Evolutionary conservation across 2,113 vertebrate genomes (phyloP).

Genomic region (Mustelus asterias): DNA sequence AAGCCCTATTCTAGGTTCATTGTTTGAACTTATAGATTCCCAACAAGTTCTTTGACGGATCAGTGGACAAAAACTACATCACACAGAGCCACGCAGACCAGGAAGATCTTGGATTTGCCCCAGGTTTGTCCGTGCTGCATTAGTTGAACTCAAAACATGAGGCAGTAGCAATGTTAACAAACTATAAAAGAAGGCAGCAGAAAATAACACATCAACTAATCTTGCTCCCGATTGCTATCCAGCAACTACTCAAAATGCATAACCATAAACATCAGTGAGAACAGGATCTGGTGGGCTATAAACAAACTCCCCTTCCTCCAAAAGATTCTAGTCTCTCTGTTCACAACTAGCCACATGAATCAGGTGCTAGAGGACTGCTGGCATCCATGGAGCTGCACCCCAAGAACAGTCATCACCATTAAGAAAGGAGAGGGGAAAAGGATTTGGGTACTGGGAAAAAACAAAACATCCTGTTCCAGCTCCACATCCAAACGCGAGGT

Average conservation of each 20-base stretch:
- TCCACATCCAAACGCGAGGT: background rate
- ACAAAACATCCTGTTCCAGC: background rate
- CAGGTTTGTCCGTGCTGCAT: background rate
- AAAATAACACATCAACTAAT: background rate
- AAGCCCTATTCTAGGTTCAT: background rate
- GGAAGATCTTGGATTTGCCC: background rate
- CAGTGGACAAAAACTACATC: background rate
- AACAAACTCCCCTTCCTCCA: background rate
- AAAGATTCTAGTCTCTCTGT: background rate
- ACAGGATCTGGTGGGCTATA: background rate
- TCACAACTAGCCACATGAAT: background rate
- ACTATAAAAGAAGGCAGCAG: background rate
- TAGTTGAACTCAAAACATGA: background rate
- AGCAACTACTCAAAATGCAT: background rate
- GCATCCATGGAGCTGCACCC: background rate
- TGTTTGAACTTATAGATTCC: background rate
- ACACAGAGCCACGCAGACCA: background rate
- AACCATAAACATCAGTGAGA: background rate
- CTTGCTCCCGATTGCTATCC: background rate
- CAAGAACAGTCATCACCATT: background rate
- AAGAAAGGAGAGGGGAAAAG: background rate
- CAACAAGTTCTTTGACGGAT: background rate
- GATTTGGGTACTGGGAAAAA: background rate
- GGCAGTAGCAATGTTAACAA: background rate
- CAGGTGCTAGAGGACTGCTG: background rate